phyloP scores from a whole-genome alignment of 2,797 vertebrate species.

The Brachyalestes nurse region DNA sequence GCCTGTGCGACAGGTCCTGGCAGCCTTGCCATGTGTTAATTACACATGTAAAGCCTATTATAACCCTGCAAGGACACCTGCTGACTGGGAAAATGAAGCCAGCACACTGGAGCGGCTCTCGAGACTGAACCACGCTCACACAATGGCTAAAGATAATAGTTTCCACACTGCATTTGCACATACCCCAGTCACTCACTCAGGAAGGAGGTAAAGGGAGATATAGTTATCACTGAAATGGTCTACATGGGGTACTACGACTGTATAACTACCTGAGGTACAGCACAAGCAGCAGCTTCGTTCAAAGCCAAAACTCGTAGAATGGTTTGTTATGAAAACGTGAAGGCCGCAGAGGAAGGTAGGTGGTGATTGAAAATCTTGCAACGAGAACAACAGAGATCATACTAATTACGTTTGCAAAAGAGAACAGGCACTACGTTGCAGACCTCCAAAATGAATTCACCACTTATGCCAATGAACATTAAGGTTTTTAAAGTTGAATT shows the following conservation, averaged over 20 bases:
- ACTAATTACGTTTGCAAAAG: neutral
- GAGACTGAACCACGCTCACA: slow-evolving; percentile 79
- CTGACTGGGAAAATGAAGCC: slow-evolving; percentile 93
- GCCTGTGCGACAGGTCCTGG: slow-evolving; percentile 69
- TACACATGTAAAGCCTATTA: slow-evolving; percentile 93
- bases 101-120: slow-evolving; percentile 77
- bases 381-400: neutral
- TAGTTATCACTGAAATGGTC: slow-evolving; percentile 86
- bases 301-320: slow-evolving; percentile 60
- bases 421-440: neutral
- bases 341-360: slow-evolving; percentile 43
- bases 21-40: slow-evolving; percentile 91
- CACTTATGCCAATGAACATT: neutral
- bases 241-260: slow-evolving; percentile 74
- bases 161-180: slow-evolving; percentile 82
- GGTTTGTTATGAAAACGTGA: slow-evolving; percentile 48
- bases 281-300: slow-evolving; percentile 66
- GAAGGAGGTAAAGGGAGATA: slow-evolving; percentile 65
- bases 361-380: slow-evolving; percentile 45
- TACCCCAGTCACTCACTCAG: slow-evolving; percentile 55
- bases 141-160: slow-evolving; percentile 83
- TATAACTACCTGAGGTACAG: slow-evolving; percentile 67
- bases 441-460: neutral
- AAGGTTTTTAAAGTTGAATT: neutral
- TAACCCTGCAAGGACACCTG: slow-evolving; percentile 90